Percentiles rank a stretch among this genome's conserved stretches.
Conservation (phyloP, 2,797 vertebrate genomes). For the Tiaroga cobitis region DNA sequence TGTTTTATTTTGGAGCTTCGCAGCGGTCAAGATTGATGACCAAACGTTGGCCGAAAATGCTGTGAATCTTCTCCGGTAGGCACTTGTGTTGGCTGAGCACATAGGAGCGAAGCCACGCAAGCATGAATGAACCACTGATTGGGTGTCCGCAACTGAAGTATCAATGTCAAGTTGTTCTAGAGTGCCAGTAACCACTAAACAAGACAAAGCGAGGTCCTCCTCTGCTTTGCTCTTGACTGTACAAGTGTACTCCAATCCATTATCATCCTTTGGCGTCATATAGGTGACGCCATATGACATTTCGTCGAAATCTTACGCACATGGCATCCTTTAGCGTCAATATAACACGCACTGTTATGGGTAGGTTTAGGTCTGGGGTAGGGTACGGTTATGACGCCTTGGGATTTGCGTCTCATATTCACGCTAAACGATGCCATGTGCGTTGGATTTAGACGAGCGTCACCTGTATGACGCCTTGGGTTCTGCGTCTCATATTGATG, state of each 20-base stretch:
- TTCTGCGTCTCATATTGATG: too few relatives aligned
- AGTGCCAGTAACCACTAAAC: conserved; percentile 1
- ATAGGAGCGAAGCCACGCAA: not conserved
- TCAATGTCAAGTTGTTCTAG: conserved; percentile 36
- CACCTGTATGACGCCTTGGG: too few relatives aligned
- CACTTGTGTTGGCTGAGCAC: not conserved
- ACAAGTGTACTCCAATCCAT: conserved; percentile 12
- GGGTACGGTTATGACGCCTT: too few relatives aligned
- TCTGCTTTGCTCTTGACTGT: not conserved
- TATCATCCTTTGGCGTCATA: too few relatives aligned
- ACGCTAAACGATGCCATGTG: too few relatives aligned
- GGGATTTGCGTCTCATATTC: too few relatives aligned
- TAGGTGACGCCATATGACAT: too few relatives aligned
- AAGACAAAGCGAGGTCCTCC: not conserved
- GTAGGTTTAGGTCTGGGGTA: too few relatives aligned
- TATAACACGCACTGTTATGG: too few relatives aligned
- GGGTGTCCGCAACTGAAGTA: conserved; percentile 6
- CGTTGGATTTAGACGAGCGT: too few relatives aligned
- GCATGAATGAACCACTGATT: conserved; percentile 30
- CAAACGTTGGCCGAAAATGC: not conserved
- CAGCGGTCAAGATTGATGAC: conserved; percentile 19
- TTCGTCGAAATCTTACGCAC: too few relatives aligned
- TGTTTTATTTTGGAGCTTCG: conserved; percentile 29
- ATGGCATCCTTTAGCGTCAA: too few relatives aligned
- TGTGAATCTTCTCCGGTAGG: not conserved